A percentile compares a stretch with the other conserved stretches of the same genome.
phyloP scores from a whole-genome alignment of 2,797 vertebrate genomes.

The Sphenopsis melanotis region DNA sequence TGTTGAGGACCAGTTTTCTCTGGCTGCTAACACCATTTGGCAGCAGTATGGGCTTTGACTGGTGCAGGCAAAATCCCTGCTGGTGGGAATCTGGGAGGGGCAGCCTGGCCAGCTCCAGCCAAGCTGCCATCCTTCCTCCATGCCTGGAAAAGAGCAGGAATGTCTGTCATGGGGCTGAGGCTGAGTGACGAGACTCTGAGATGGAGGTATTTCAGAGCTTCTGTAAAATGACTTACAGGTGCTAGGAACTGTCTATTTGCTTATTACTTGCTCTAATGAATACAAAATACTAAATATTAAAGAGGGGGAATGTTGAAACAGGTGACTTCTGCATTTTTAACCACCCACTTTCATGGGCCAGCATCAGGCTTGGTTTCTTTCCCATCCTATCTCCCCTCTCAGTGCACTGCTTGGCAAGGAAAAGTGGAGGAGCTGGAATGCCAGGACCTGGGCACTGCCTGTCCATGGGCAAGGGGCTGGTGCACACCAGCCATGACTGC shows the following conservation, averaged over 20 bases:
- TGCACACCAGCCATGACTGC: background rate
- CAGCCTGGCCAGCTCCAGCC: background rate
- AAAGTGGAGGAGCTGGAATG: accelerated
- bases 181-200: background rate
- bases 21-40: background rate
- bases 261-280: background rate
- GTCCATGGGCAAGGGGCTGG: background rate
- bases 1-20: background rate
- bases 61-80: background rate
- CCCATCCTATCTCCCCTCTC: background rate
- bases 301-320: background rate
- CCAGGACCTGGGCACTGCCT: background rate
- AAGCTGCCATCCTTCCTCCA: background rate
- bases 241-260: background rate
- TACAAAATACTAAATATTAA: background rate
- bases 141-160: background rate
- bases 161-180: background rate
- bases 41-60: background rate
- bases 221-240: background rate
- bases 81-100: background rate
- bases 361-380: background rate
- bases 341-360: background rate
- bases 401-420: background rate
- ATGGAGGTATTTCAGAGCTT: background rate
- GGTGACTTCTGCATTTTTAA: background rate